phyloP scores from a whole-genome alignment of 2,113 vertebrate species.

The Helogale parvula region DNA sequence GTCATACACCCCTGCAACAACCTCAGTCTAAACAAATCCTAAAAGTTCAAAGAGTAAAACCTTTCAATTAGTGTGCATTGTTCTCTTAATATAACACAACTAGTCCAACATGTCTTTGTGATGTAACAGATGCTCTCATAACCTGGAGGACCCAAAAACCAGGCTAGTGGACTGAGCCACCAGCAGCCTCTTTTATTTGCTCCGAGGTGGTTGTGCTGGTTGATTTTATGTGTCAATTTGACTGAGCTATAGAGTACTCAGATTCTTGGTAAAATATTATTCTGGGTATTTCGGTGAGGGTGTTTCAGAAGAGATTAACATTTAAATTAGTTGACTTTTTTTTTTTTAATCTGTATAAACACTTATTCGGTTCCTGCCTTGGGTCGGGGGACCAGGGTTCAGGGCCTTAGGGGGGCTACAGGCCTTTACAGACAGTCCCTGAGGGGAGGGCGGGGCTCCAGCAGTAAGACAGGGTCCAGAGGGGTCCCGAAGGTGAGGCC shows the following conservation, averaged over 20 bases:
- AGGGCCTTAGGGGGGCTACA: too few relatives aligned
- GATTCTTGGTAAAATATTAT: neutral
- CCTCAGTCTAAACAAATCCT: neutral
- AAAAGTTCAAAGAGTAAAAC: neutral
- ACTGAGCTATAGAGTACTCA: neutral
- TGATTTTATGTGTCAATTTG: neutral
- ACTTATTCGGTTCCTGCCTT: too few relatives aligned
- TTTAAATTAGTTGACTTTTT: neutral
- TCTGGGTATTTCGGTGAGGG: neutral
- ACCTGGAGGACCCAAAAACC: neutral
- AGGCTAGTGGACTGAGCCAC: neutral
- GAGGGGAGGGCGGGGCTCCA: too few relatives aligned
- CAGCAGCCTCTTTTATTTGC: neutral
- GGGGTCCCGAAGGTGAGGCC: too few relatives aligned
- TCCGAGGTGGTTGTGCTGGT: neutral
- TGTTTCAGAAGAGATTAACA: neutral
- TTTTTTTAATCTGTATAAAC: too few relatives aligned
- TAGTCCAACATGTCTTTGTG: neutral
- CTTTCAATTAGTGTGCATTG: neutral
- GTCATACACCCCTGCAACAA: neutral
- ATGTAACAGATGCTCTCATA: neutral
- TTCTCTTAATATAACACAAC: neutral
- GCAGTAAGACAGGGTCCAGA: too few relatives aligned
- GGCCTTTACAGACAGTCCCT: too few relatives aligned
- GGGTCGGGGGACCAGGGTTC: too few relatives aligned